These are phyloP conservation scores for Gymnorhina tibicen DNA, from an alignment of 2,113 vertebrate species.

Conservation along the genomic window DNA sequence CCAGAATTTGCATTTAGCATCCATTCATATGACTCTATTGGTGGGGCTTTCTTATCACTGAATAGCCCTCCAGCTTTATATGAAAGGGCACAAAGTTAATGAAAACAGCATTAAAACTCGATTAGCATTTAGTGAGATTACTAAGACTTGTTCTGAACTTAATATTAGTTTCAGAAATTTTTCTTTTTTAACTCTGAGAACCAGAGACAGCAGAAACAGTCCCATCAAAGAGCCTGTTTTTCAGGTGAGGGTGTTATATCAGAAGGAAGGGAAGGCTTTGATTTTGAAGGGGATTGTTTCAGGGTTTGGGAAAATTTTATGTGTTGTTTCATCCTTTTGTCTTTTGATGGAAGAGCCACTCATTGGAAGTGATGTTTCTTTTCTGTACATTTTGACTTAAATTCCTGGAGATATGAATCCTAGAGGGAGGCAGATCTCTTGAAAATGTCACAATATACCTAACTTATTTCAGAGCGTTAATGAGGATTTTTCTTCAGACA, in stretches of 20 bases:
- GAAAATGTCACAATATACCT: background rate
- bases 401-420: background rate
- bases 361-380: background rate
- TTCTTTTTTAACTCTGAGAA: background rate
- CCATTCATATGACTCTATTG: background rate
- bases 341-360: background rate
- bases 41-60: constrained; percentile 48
- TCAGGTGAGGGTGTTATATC: background rate
- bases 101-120: constrained; percentile 56
- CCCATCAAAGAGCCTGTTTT: background rate
- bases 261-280: background rate
- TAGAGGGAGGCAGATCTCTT: background rate
- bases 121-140: constrained; percentile 46
- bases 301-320: background rate
- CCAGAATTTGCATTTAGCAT: constrained; percentile 52
- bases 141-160: background rate
- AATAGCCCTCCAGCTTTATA: constrained; percentile 47
- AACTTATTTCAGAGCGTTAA: background rate
- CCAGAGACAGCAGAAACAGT: background rate
- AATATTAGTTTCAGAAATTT: background rate
- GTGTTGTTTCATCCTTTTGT: background rate
- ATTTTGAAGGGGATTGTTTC: background rate
- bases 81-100: constrained; percentile 67
- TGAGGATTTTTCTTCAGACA: background rate
- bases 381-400: background rate